Percentiles rank a stretch among this genome's conserved stretches.
phyloP scores from a whole-genome alignment of 2,888 invertebrate genomes.

The Clistopyga incitator region DNA sequence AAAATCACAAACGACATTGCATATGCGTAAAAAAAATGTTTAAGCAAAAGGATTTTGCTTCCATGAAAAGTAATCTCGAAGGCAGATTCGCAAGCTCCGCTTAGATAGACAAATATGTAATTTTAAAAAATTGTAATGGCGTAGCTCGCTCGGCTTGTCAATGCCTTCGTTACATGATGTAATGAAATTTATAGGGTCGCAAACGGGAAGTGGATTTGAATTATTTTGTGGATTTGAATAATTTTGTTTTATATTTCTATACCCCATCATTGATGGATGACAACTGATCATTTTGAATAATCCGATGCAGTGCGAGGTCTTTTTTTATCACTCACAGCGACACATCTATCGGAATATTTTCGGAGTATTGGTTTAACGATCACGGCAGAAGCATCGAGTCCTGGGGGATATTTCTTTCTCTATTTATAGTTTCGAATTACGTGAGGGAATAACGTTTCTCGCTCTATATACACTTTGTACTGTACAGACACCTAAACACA shows the following conservation, averaged over 20 bases:
- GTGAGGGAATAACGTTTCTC: constrained; percentile 10
- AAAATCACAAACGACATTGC: constrained; percentile 40
- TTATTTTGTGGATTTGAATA: not conserved
- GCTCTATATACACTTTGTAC: constrained; percentile 3
- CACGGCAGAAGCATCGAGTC: not conserved
- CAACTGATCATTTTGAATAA: no score
- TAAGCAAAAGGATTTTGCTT: constrained; percentile 48
- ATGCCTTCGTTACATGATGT: not conserved
- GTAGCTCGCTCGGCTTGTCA: not conserved
- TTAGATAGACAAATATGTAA: not conserved
- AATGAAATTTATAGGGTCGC: not conserved
- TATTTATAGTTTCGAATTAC: constrained; percentile 27
- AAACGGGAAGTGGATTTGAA: not conserved
- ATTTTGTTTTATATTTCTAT: no score
- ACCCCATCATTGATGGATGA: no score
- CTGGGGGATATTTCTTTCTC: not conserved
- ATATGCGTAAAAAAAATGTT: not conserved
- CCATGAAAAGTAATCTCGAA: not conserved
- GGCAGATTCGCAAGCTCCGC: not conserved
- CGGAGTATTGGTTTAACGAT: constrained; percentile 15
- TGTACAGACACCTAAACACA: constrained; percentile 5
- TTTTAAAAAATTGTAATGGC: not conserved
- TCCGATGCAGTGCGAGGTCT: no score
- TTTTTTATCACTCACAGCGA: not conserved
- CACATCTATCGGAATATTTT: not conserved